Evolutionary conservation across 2,113 vertebrate genomes (phyloP).

Genomic region (Macrotus californicus): DNA sequence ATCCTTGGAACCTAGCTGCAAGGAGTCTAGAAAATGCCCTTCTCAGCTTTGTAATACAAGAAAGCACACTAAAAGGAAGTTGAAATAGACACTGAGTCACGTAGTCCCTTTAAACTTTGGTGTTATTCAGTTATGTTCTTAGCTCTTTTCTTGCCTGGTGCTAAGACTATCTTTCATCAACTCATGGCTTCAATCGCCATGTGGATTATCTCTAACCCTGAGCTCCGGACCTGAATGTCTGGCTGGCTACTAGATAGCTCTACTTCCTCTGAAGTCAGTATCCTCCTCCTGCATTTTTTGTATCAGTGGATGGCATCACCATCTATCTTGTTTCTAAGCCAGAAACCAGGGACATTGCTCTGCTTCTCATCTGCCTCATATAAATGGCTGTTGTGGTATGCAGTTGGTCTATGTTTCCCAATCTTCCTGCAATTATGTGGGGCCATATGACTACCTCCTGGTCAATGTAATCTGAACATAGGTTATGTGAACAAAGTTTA

Average conservation of each 20-base stretch:
- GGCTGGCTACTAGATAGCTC: background rate
- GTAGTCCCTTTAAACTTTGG: background rate
- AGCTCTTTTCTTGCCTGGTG: background rate
- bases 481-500: background rate
- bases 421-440: background rate
- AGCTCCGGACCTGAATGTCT: background rate
- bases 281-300: background rate
- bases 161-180: background rate
- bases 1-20: background rate
- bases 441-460: background rate
- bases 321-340: background rate
- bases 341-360: background rate
- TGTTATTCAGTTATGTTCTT: background rate
- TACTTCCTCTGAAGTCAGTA: background rate
- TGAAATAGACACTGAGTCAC: background rate
- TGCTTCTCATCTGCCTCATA: background rate
- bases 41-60: background rate
- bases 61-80: background rate
- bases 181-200: background rate
- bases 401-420: background rate
- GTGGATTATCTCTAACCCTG: background rate
- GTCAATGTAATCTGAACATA: background rate
- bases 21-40: background rate
- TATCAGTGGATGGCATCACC: background rate
- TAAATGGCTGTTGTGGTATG: background rate